These are phyloP conservation scores for Barbus barbus DNA, from an alignment of 2,113 vertebrate genomes.

Conservation along the genomic window DNA sequence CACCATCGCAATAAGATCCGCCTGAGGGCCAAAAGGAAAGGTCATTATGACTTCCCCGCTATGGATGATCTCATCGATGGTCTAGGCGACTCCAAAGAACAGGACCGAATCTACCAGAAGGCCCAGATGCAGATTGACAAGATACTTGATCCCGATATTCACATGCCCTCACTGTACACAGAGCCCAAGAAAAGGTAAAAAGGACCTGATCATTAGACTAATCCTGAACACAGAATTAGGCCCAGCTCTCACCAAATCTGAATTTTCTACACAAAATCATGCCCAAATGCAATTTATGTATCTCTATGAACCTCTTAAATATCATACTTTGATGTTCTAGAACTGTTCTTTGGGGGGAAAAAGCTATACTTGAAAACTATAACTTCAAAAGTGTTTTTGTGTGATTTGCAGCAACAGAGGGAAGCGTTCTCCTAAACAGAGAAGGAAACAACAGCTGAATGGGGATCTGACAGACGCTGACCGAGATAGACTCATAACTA, in stretches of 20 bases:
- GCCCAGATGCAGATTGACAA: conserved; percentile 97
- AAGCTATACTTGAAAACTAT: no score
- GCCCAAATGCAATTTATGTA: not conserved
- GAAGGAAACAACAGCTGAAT: conserved; percentile 86
- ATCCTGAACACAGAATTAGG: not conserved
- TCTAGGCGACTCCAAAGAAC: conserved; percentile 83
- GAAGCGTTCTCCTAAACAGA: conserved; percentile 90
- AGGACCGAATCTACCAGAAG: conserved; percentile 89
- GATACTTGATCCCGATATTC: conserved; percentile 88
- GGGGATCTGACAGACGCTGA: conserved; percentile 81
- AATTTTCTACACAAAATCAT: not conserved
- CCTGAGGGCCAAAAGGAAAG: conserved; percentile 93
- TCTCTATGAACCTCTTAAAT: not conserved
- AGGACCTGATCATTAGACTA: not conserved
- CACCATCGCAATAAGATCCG: conserved; percentile 98
- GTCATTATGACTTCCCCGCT: conserved; percentile 95
- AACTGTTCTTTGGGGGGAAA: no score
- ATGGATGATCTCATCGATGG: conserved; percentile 83
- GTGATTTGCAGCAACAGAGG: conserved; percentile 77
- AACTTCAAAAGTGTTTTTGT: not conserved
- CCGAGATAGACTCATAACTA: conserved; percentile 90
- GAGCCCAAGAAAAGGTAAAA: conserved; percentile 88
- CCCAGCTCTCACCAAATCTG: not conserved
- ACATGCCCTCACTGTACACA: conserved; percentile 84
- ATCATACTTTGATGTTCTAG: not conserved